Evolutionary conservation across 2,888 invertebrate species (phyloP), one percentile per base, ranked within the genome.

Genomic region (Lamproptera curius): DNA sequence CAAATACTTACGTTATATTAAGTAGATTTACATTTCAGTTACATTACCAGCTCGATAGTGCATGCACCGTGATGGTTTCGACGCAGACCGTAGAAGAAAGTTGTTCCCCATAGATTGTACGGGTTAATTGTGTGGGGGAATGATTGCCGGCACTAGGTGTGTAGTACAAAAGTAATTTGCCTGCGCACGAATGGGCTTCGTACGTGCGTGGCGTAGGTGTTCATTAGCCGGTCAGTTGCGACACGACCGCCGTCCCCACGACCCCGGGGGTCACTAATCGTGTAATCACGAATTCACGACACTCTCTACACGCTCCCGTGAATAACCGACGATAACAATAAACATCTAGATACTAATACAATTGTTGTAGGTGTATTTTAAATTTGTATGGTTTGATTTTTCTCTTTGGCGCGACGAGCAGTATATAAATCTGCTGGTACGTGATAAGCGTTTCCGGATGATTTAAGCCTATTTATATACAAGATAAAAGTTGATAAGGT

Each of bases 131-230:
- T 78, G 54, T 57, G 59, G 56, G 58, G 58, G 56, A 61, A 63
- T 65, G 63, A 65, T 76, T 71, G 72, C 70, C 11, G 31, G n/a
- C 28, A 10, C 31, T 31, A 69, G 63, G 63, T 57, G 65, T 65
- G 62, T 61, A 69, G 80, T 81, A 85, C 86, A 84, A 86, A 86
- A 80, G 82, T 83, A 84, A 86, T 85, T 83, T 85, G 79, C 83
- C 85, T 82, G 74, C 72, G 79, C 74, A 75, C 82, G 80, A 70
- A 79, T 75, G 76, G 75, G 69, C 71, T 69, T 68, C 62, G 82
- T 80, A 84, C 83, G 85, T 85, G 85, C 76, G 76, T 73, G 59
- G 82, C 67, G 68, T 76, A 82, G 81, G 81, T 78, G 84, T 81
- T 77, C 82, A 84, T 83, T 83, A 85, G 71, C 71, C 72, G 67